Evolutionary conservation across 2,797 vertebrate species (phyloP), one percentile per base, ranked within the genome.

Genomic region (Botia kubotai): DNA sequence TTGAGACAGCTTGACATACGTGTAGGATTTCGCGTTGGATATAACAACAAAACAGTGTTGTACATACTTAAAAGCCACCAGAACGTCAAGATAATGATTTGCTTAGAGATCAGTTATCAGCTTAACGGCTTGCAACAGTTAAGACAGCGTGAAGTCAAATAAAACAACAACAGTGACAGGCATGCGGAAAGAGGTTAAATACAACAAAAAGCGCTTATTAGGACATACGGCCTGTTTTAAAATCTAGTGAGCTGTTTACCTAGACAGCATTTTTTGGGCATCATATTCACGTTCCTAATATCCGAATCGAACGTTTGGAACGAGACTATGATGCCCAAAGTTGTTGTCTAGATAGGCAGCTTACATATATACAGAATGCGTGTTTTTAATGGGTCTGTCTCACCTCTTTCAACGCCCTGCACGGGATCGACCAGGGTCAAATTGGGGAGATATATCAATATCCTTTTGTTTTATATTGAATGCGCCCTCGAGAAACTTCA

Each of bases 341-440:
- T 60, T 60, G 75, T 55, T 48, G 75, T 60, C 21, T 58, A 46
- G 2, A 12, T 58, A 36, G 36, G 14, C 0, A 17, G 43, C 60
- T 63, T 6, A 39, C 53, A 19, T 8, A 14, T 7, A 79, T n/a
- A 72, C 11, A 6, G 46, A 19, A 43, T 36, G 58, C 19, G 33
- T 19, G 39, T 53, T 79, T 72, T 79, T 43, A 55, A 43, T 6
- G 62, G 36, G 10, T 36, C 33, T 0, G 36, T 33, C 85, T 84
- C 58, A 84, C 85, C 85, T 86, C 82, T 84, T 75, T 77, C 50
- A 74, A 77, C 80, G 69, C 65, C 83, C 74, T 72, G 65, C 46
- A 77, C 68, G 81, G 62, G 52, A 53, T 68, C 69, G 69, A 48
- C 46, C n/a, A 71, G 72, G 69, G 36, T 57, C 68, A 65, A 65